Percentiles rank a stretch among this genome's conserved stretches.
These are phyloP conservation scores for Heloderma charlesbogerti DNA, from an alignment of 2,113 vertebrate genomes.

Conservation along the genomic window DNA sequence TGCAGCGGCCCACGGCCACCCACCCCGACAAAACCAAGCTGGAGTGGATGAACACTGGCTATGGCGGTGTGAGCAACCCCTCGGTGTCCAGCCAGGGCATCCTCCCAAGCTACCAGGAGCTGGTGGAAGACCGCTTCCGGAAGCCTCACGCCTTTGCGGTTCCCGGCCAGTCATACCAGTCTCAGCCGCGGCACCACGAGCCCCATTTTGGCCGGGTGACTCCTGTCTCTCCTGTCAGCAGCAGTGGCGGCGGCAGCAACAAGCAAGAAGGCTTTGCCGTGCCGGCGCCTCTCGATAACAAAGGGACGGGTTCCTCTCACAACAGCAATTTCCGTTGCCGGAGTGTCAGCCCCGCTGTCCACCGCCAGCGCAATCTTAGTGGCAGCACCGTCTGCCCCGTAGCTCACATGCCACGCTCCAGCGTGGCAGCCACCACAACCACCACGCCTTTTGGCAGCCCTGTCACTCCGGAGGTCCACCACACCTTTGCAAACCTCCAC, in stretches of 20 bases:
- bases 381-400: slow-evolving; percentile 84
- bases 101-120: slow-evolving; percentile 92
- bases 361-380: slow-evolving; percentile 91
- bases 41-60: slow-evolving; percentile 97
- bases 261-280: slow-evolving; percentile 97
- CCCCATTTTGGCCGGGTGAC: slow-evolving; percentile 92
- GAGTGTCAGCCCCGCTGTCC: slow-evolving; percentile 95
- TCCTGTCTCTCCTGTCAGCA: slow-evolving; percentile 89
- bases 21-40: slow-evolving; percentile 97
- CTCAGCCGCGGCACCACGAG: slow-evolving; percentile 89
- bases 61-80: slow-evolving; percentile 78
- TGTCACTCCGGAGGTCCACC: slow-evolving; percentile 87
- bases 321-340: slow-evolving; percentile 89
- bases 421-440: slow-evolving; percentile 37
- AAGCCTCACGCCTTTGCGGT: slow-evolving; percentile 97
- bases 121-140: slow-evolving; percentile 96
- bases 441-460: slow-evolving; percentile 87
- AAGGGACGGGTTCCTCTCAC: slow-evolving; percentile 78
- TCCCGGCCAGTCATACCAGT: slow-evolving; percentile 92
- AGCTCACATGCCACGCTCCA: slow-evolving; percentile 82
- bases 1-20: slow-evolving; percentile 97
- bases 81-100: slow-evolving; percentile 85
- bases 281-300: slow-evolving; percentile 94
- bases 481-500: slow-evolving; percentile 86
- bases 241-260: slow-evolving; percentile 87